phyloP scores from a whole-genome alignment of 2,113 vertebrate genomes.

The Neotragus moschatus region DNA sequence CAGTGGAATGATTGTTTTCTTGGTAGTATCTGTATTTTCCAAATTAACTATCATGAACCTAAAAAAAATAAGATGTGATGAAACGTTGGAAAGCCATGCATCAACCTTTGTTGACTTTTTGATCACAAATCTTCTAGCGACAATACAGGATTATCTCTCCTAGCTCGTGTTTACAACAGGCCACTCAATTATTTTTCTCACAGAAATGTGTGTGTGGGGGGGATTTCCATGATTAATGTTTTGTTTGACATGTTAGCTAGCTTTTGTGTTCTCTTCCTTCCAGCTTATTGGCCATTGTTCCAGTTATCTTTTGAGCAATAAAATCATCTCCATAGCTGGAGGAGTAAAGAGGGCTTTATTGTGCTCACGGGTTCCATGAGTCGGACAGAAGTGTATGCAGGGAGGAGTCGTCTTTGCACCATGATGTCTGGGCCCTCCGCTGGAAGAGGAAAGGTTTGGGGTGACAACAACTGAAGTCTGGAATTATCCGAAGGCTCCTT shows the following conservation, averaged over 20 bases:
- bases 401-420: neutral
- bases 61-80: neutral
- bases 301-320: neutral
- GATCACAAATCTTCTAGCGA: neutral
- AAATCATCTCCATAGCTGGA: neutral
- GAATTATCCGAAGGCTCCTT: neutral
- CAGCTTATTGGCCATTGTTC: neutral
- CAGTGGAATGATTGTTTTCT: neutral
- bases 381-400: neutral
- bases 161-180: neutral
- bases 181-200: neutral
- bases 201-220: neutral
- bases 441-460: neutral
- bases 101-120: neutral
- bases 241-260: neutral
- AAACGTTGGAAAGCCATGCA: neutral
- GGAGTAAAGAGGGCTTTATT: neutral
- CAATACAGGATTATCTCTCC: neutral
- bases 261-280: neutral
- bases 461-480: neutral
- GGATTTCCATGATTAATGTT: neutral
- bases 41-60: neutral
- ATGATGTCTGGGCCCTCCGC: neutral
- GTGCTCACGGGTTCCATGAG: neutral
- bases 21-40: neutral